Base-by-base conservation (phyloP, 2,113 vertebrate genomes). In the Hystrix brachyura region DNA sequence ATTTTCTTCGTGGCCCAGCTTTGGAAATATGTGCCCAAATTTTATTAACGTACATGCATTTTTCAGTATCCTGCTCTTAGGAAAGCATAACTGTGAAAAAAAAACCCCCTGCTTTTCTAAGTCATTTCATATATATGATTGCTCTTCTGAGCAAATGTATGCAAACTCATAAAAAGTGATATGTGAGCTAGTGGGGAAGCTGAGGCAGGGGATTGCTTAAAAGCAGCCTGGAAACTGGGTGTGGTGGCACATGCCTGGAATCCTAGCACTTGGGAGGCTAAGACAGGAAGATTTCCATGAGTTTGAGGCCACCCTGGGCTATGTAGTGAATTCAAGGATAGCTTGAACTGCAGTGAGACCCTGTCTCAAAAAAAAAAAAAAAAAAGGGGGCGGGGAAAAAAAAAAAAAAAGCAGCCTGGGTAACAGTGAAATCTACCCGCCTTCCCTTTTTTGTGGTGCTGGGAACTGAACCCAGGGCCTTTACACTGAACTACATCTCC, bases 41-140 rank as follows among this genome's bases (percentile, higher is more conserved):
- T 93, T 93, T 95, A 72, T 79, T 87, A 95, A 65, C 94, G 94
- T 89, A 97, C 96, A 48, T 89, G 74, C 57, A 97, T 97, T 96
- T 96, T 97, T 96, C 83, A 96, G 90, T 87, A 71, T 94, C 96
- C 93, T 27, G 96, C 90, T 93, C 60, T 23, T 86, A 92, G 89
- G 25, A 78, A 91, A 94, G 87, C 64, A n/a, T 67, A 72, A 90
- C 25, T 64, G 18, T 38, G 25, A 5, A 0, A 0, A 34, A 72
- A 34, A 64, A 23, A 32, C n/a, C 57, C 34, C 23, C 59, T 64
- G 9, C 67, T 93, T 92, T 93, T 74, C 64, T 10, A 82, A 57
- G 17, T 86, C 57, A 84, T 53, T 96, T 18, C 19, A 32, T 95
- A 2, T 91, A 43, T 15, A 60, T 76, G 55, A 83, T 94, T 96